Evolutionary conservation across 1,140 invertebrate genomes (phyloP), one percentile per base, ranked within the genome.

Genomic region (Melitaea cinxia): DNA sequence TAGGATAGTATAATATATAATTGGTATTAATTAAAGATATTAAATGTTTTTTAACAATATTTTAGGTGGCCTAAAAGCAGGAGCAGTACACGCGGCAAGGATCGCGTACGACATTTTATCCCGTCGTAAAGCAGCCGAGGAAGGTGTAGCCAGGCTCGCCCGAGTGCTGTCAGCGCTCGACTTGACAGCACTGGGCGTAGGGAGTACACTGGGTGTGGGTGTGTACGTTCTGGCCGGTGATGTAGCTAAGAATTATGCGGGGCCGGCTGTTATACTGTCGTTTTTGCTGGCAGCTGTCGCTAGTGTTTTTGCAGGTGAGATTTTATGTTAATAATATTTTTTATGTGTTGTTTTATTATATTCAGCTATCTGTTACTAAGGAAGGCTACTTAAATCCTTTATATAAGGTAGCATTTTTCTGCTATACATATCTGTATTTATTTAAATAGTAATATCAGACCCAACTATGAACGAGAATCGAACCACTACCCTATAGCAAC

Each of bases 161-260:
- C 89, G 95, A 80, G 95, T 95, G 33, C 91, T 98, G 6, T 94
- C 93, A 2, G 93, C 95, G 0, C 88, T 95, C 39, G 96, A 97
- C 85, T 91, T 97, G 5, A 96, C 95, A 0, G 94, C 94, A 0
- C 81, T 97, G 1, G 96, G 96, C 35, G 94, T 98, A 19, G 96
- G 97, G 7, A 96, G 95, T 65, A 98, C 96, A 0, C 85, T 98
- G 7, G 97, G 97, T 3, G 95, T 97, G 21, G 97, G 97, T 12
- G 95, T 98, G 10, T 98, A 98, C 91, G 96, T 98, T 5, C 85
- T 98, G 19, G 96, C 96, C 14, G 97, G 97, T 9, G 93, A 96
- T 66, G 96, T 97, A n/a, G 95, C 96, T 19, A 94, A 94, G 81
- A 92, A 94, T 53, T 93, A 92, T 50, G 95, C 97, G 0, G 97